Percentiles rank a stretch among this genome's conserved stretches.
Conservation (phyloP, 2,888 invertebrate species). For the Trypoxylon attenuatum region DNA sequence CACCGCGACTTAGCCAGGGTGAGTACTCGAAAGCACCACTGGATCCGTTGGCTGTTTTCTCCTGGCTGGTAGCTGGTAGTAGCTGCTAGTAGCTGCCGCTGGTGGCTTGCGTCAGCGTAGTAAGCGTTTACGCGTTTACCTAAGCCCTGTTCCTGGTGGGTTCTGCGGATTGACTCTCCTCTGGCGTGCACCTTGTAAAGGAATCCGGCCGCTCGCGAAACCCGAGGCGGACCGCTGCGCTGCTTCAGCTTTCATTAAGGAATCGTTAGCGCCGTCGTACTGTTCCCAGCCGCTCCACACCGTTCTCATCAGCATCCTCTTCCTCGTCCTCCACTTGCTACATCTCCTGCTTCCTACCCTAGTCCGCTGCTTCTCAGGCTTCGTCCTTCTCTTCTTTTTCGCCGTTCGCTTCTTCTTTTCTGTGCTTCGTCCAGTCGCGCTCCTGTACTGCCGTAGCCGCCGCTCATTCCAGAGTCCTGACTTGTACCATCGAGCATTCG, state of each 20-base stretch:
- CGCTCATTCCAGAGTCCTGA: neutral
- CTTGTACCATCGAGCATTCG: neutral
- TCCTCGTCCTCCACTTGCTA: constrained; percentile 21
- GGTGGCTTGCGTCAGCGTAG: neutral
- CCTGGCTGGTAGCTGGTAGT: no score
- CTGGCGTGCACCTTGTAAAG: constrained; percentile 38
- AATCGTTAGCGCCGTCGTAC: constrained; percentile 68
- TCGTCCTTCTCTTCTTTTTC: constrained; percentile 19
- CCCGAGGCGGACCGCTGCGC: constrained; percentile 45
- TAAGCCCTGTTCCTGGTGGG: neutral
- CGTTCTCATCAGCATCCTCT: constrained; percentile 62
- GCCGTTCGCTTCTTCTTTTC: constrained; percentile 14
- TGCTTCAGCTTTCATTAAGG: constrained; percentile 67
- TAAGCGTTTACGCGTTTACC: neutral
- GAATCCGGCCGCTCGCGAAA: constrained; percentile 55
- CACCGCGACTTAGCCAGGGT: constrained; percentile 5
- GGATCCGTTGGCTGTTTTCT: no score
- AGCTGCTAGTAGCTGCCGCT: no score
- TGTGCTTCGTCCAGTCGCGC: constrained; percentile 11
- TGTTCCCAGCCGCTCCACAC: no score
- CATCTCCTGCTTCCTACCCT: constrained; percentile 9
- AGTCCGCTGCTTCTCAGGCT: constrained; percentile 15
- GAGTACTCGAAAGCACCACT: neutral
- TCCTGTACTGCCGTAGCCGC: neutral
- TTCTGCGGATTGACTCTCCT: constrained; percentile 8